phyloP scores from a whole-genome alignment of 2,113 vertebrate genomes.

The Rissa tridactyla region DNA sequence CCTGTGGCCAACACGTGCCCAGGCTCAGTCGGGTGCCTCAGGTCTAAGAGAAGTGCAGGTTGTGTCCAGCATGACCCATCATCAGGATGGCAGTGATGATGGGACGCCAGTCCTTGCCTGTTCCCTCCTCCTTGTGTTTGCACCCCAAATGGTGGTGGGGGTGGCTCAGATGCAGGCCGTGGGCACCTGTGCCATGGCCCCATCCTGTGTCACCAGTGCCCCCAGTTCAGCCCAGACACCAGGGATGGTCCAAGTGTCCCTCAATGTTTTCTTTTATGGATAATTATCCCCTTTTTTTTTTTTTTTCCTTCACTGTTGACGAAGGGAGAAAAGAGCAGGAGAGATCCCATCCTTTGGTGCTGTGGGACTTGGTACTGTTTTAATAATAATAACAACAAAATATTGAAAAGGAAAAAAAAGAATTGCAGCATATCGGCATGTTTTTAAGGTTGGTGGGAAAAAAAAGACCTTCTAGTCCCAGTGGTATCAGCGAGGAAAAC shows the following conservation, averaged over 20 bases:
- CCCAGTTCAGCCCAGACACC: background rate
- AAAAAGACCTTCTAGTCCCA: slow-evolving; percentile 61
- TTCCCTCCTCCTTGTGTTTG: background rate
- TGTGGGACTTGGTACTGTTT: slow-evolving; percentile 51
- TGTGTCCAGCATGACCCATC: background rate
- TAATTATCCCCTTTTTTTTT: background rate
- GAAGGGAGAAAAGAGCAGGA: slow-evolving; percentile 11
- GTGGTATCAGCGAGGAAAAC: slow-evolving; percentile 23
- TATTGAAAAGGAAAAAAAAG: background rate
- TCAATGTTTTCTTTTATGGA: background rate
- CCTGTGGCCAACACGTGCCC: accelerated
- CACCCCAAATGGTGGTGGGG: no score
- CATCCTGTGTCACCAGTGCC: background rate
- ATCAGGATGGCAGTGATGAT: background rate
- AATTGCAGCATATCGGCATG: slow-evolving; percentile 3
- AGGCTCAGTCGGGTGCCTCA: background rate
- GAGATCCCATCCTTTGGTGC: slow-evolving; percentile 56
- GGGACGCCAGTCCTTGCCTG: background rate
- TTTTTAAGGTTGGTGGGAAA: slow-evolving; percentile 61
- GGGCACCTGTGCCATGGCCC: background rate
- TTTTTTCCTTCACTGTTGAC: background rate
- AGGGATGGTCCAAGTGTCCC: background rate
- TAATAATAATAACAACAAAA: slow-evolving; percentile 47
- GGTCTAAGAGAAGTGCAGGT: background rate
- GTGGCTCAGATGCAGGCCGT: background rate